These are phyloP conservation scores for Corbicula japonica DNA, from an alignment of 2,888 invertebrate genomes.

Conservation along the genomic window DNA sequence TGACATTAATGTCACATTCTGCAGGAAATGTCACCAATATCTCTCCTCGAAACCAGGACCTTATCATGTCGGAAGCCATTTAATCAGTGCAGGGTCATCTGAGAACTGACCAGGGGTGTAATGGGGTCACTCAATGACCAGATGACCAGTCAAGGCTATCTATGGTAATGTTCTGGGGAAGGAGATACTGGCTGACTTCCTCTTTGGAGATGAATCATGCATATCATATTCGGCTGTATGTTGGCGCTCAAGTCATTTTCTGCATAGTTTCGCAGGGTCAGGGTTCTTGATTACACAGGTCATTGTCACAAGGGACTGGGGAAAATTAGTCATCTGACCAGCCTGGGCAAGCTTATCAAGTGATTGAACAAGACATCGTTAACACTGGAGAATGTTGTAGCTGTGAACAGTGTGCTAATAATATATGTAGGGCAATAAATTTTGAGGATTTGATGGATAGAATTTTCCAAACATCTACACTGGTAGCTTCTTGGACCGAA, in stretches of 20 bases:
- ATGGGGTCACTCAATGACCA: slow-evolving; percentile 39
- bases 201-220: no score
- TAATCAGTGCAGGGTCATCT: slow-evolving; percentile 51
- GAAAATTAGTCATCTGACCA: no score
- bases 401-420: no score
- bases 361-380: no score
- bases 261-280: slow-evolving; percentile 12
- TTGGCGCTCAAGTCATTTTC: slow-evolving; percentile 32
- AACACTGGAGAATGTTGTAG: no score
- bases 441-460: no score
- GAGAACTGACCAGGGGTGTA: slow-evolving; percentile 23
- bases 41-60: slow-evolving; percentile 2
- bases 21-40: background rate
- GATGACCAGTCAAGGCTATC: slow-evolving; percentile 27
- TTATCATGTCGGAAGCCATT: slow-evolving; percentile 38
- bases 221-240: no score
- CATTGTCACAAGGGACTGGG: no score
- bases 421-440: no score
- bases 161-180: background rate
- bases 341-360: no score
- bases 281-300: slow-evolving; percentile 28
- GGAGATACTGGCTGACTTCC: slow-evolving; percentile 19
- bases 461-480: no score
- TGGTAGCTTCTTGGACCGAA: no score
- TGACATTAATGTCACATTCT: slow-evolving; percentile 33